Conservation (phyloP, 2,797 vertebrate species). For the Manis javanica region DNA sequence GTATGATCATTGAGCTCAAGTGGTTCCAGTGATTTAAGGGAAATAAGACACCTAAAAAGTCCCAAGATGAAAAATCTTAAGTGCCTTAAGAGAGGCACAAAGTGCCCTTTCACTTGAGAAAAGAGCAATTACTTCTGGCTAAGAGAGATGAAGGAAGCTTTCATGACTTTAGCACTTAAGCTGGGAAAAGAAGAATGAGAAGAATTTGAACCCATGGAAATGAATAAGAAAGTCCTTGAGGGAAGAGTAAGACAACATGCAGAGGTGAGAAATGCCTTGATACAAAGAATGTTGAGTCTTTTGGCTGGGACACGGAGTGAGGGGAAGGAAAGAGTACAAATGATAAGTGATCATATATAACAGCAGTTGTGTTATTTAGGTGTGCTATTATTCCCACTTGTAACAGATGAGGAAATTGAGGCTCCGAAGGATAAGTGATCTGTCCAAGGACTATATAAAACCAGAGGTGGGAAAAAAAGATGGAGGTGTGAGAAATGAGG, state of each 20-base stretch:
- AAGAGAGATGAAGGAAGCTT: constrained; percentile 71
- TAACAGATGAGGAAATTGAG: background rate
- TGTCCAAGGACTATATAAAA: background rate
- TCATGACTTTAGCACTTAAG: constrained; percentile 68
- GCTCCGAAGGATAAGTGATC: background rate
- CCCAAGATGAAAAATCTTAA: constrained; percentile 63
- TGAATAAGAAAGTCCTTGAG: constrained; percentile 9
- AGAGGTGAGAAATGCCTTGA: background rate
- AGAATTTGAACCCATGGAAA: constrained; percentile 59
- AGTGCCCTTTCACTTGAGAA: constrained; percentile 67
- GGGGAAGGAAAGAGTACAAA: background rate
- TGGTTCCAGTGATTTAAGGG: background rate
- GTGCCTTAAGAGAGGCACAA: constrained; percentile 67
- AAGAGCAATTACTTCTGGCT: constrained; percentile 68
- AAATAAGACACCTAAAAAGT: constrained; percentile 43
- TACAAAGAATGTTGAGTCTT: background rate
- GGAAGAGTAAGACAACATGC: background rate
- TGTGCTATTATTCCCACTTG: background rate
- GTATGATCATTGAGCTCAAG: background rate
- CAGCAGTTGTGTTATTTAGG: background rate
- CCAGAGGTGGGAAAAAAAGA: background rate
- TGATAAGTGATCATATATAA: background rate
- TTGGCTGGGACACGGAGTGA: background rate
- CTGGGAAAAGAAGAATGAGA: constrained; percentile 56
- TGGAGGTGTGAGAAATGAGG: no score